These are phyloP conservation scores for Strongylocentrotus purpuratus DNA, from an alignment of 35 echinoderm and acorn worm species.

Conservation along the genomic window DNA sequence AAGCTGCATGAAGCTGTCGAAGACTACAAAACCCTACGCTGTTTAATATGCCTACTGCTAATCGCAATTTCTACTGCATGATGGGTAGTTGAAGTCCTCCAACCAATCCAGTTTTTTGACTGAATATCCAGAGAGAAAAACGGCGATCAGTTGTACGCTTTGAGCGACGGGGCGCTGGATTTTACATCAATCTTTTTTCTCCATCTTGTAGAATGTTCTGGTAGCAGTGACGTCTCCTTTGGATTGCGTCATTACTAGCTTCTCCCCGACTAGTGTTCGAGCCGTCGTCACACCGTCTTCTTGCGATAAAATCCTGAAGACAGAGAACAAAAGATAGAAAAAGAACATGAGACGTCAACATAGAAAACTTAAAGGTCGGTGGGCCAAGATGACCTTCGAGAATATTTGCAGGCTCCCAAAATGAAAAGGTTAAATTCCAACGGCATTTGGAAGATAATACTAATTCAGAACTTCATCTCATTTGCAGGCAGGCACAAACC, in stretches of 20 bases:
- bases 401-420: too few species aligned
- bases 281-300: constrained; percentile 30
- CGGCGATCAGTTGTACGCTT: neutral
- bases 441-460: too few species aligned
- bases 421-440: too few species aligned
- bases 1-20: neutral
- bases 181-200: constrained; percentile 14
- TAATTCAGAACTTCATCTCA: too few species aligned
- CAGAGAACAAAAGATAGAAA: neutral
- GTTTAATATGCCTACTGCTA: neutral
- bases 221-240: constrained; percentile 51
- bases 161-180: neutral
- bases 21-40: neutral
- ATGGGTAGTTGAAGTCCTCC: neutral
- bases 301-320: constrained; percentile 11
- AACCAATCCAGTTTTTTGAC: neutral
- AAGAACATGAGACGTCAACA: neutral
- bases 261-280: constrained; percentile 36
- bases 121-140: neutral
- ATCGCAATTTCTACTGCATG: neutral
- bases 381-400: too few species aligned
- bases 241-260: constrained; percentile 48
- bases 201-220: constrained; percentile 30
- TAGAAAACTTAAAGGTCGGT: too few species aligned
- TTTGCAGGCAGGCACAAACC: too few species aligned